A percentile compares a stretch with the other conserved stretches of the same genome.
Evolutionary conservation across 2,888 invertebrate species (phyloP).

Genomic region (Cordylochernes scorpioides): DNA sequence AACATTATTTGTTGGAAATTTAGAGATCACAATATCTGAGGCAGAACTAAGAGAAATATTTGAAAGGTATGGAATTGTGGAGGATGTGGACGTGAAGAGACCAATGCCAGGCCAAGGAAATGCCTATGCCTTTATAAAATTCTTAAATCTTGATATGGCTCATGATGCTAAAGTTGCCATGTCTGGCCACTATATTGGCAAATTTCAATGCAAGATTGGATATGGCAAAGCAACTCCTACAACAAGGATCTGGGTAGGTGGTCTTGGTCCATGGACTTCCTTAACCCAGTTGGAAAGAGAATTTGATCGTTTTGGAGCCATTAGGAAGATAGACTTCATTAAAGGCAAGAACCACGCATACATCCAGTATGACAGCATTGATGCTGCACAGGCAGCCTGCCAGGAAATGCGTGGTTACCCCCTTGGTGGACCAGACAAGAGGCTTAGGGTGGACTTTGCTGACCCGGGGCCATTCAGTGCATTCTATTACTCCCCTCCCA

Average conservation of each 20-base stretch:
- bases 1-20: slow-evolving; percentile 87
- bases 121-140: slow-evolving; percentile 88
- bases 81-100: slow-evolving; percentile 91
- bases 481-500: slow-evolving; percentile 19
- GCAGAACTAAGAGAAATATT: slow-evolving; percentile 76
- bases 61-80: slow-evolving; percentile 78
- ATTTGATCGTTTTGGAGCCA: slow-evolving; percentile 90
- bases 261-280: slow-evolving; percentile 83
- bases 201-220: slow-evolving; percentile 94
- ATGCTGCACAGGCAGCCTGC: slow-evolving; percentile 75
- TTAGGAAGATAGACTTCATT: slow-evolving; percentile 89
- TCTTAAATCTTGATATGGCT: slow-evolving; percentile 57
- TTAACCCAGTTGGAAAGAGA: slow-evolving; percentile 73
- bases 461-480: slow-evolving; percentile 29
- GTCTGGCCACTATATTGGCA: slow-evolving; percentile 87
- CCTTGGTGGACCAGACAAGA: slow-evolving; percentile 64
- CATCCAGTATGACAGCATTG: slow-evolving; percentile 82
- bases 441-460: slow-evolving; percentile 81
- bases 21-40: slow-evolving; percentile 90
- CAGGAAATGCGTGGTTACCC: slow-evolving; percentile 84
- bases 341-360: slow-evolving; percentile 83
- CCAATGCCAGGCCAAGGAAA: slow-evolving; percentile 88
- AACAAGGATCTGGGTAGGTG: slow-evolving; percentile 89
- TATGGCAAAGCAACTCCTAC: slow-evolving; percentile 97
- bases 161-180: slow-evolving; percentile 81